Percentiles rank a stretch among this genome's conserved stretches.
Evolutionary conservation across 92 coral and sea anemone species (phyloP).

Genomic region (Epizoanthus scotinus): DNA sequence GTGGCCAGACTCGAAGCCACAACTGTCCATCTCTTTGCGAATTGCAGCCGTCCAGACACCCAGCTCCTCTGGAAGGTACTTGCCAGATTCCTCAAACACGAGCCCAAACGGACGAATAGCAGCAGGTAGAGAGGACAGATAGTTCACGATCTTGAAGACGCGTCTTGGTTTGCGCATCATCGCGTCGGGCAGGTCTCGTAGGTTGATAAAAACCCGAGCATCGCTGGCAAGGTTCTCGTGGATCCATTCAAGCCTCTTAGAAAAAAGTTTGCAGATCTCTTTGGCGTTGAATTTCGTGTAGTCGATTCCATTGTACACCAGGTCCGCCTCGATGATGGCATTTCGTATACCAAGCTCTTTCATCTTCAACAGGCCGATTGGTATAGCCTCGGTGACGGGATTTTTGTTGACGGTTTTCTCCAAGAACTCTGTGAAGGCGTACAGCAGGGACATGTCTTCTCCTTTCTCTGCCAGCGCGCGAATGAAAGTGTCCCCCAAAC

Average conservation of each 20-base stretch:
- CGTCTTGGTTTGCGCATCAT: conserved; percentile 47
- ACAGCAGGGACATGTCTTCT: conserved; percentile 67
- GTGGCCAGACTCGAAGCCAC: conserved; percentile 58
- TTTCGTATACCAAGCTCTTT: conserved; percentile 66
- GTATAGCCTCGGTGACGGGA: conserved; percentile 64
- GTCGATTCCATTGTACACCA: conserved; percentile 77
- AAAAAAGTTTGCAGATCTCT: conserved; percentile 56
- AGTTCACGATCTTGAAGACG: conserved; percentile 46
- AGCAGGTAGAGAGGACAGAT: conserved; percentile 37
- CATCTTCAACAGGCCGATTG: conserved; percentile 72
- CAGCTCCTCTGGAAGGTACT: conserved; percentile 77
- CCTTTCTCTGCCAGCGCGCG: conserved; percentile 66
- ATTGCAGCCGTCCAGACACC: conserved; percentile 74
- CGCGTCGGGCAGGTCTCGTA: conserved; percentile 58
- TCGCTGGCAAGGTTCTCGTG: conserved; percentile 59
- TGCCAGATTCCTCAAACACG: conserved; percentile 69
- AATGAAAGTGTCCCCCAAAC: conserved; percentile 78
- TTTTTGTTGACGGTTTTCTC: conserved; percentile 62
- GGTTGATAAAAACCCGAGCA: conserved; percentile 47
- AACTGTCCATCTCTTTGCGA: conserved; percentile 68
- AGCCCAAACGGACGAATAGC: conserved; percentile 58
- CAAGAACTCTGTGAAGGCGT: conserved; percentile 82
- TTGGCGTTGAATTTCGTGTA: conserved; percentile 57
- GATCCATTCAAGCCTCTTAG: conserved; percentile 64
- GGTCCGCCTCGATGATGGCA: conserved; percentile 71